These are phyloP conservation scores for Enoplolaimus lenunculus DNA, from an alignment of 2,888 invertebrate genomes.

Conservation along the genomic window DNA sequence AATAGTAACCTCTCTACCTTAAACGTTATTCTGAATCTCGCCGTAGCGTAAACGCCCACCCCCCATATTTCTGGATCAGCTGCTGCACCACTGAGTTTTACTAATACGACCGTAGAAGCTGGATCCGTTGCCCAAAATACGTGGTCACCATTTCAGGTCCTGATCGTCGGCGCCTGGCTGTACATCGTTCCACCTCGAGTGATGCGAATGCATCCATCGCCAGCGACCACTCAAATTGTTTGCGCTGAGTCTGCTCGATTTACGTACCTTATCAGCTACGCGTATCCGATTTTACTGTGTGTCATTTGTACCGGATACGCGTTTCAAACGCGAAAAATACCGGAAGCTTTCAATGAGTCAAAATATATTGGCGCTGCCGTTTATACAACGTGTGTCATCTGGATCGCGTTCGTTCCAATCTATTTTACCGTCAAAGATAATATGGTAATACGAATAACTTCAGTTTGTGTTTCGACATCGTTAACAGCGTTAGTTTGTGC, in stretches of 20 bases:
- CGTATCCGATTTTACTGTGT: slow-evolving; percentile 76
- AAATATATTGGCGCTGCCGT: slow-evolving; percentile 54
- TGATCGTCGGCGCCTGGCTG: slow-evolving; percentile 82
- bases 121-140: no score
- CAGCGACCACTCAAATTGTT: slow-evolving; percentile 79
- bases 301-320: slow-evolving; percentile 51
- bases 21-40: no score
- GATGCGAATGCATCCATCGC: slow-evolving; percentile 72
- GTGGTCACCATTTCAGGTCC: slow-evolving; percentile 32
- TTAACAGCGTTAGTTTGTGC: slow-evolving; percentile 83
- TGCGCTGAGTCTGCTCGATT: slow-evolving; percentile 65
- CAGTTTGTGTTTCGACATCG: slow-evolving; percentile 87
- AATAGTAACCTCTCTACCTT: no score
- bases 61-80: no score
- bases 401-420: slow-evolving; percentile 46
- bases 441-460: slow-evolving; percentile 71
- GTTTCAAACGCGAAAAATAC: slow-evolving; percentile 44
- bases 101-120: no score
- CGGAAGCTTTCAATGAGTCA: slow-evolving; percentile 46
- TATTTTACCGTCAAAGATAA: slow-evolving; percentile 51
- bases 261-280: slow-evolving; percentile 53
- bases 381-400: slow-evolving; percentile 68
- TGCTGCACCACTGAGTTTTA: no score
- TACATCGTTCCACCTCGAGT: slow-evolving; percentile 73
- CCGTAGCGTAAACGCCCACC: no score